Evolutionary conservation across 2,113 vertebrate genomes (phyloP), one percentile per base, ranked within the genome.

Genomic region (Ptychochromis oligacanthus): DNA sequence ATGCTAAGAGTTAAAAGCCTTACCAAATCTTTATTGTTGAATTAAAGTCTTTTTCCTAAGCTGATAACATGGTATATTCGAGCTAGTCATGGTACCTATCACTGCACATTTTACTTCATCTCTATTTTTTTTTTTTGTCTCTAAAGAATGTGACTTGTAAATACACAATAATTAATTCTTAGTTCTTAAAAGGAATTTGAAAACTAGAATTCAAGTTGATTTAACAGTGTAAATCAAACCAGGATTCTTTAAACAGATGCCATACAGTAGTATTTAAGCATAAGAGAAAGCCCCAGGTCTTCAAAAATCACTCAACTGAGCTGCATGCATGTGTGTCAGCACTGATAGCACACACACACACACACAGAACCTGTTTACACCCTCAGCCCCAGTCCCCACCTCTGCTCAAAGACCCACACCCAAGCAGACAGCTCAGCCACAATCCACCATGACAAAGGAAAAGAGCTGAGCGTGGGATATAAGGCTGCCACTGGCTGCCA

Each of bases 381-480:
- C 84, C 82, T 77, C 17, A 55, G 65, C 67, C 62, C 65, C 79
- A 38, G 36, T 36, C 85, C 84, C 86, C 82, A 83, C 67, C 85
- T 89, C 79, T 56, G 86, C 79, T 74, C 80, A 79, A 80, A 88
- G 81, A 85, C 87, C 90, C 77, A 79, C 78, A 74, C 76, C 87
- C 89, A 61, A 76, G 80, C 46, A 80, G 52, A 91, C 86, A 89
- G 91, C 88, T 93, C 90, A 92, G 87, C 93, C 88, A 88, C 92
- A 94, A 94, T 94, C 93, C 94, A 79, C 84, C 24, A 2, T 91
- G 90, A 96, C 94, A 96, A 95, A 96, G 88, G 82, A 93, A 96
- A 95, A 96, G 84, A 94, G 95, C 94, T 95, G 94, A 96, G 92
- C 26, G 81, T 86, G 94, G 93, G 89, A 93, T 91, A 93, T 93